phyloP scores from a whole-genome alignment of 2,888 invertebrate species.

The Scrobipalpa atriplicella region DNA sequence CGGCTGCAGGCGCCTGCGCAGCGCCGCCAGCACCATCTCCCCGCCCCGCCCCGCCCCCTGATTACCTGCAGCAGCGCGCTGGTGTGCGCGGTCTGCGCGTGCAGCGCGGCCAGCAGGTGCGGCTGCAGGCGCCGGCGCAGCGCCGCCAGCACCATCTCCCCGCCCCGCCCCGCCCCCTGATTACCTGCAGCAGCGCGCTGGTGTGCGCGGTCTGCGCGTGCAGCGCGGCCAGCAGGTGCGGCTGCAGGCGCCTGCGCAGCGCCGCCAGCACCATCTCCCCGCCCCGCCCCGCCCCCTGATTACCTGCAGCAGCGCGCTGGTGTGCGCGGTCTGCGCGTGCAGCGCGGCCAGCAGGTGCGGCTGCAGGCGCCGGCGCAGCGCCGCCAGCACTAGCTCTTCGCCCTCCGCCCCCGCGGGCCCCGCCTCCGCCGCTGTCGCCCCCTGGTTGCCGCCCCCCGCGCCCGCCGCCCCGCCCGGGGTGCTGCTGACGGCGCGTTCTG shows the following conservation, averaged over 20 bases:
- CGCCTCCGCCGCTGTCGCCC: conserved; percentile 40
- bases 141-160: conserved; percentile 51
- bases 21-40: conserved; percentile 54
- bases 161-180: too few relatives aligned
- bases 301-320: conserved; percentile 43
- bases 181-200: conserved; percentile 41
- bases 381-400: conserved; percentile 87
- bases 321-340: conserved; percentile 73
- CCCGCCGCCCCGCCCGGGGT: conserved; percentile 16
- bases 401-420: conserved; percentile 61
- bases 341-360: conserved; percentile 52
- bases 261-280: conserved; percentile 75
- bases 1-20: conserved; percentile 66
- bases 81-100: conserved; percentile 64
- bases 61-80: conserved; percentile 40
- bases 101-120: conserved; percentile 54
- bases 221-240: conserved; percentile 51
- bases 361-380: conserved; percentile 73
- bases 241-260: conserved; percentile 68
- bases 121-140: conserved; percentile 69
- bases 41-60: too few relatives aligned
- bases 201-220: conserved; percentile 66
- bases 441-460: conserved; percentile 34
- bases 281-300: conserved; percentile 54
- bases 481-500: conserved; percentile 23